Evolutionary conservation across 2,888 invertebrate genomes (phyloP).

Genomic region (Desoria tigrina): DNA sequence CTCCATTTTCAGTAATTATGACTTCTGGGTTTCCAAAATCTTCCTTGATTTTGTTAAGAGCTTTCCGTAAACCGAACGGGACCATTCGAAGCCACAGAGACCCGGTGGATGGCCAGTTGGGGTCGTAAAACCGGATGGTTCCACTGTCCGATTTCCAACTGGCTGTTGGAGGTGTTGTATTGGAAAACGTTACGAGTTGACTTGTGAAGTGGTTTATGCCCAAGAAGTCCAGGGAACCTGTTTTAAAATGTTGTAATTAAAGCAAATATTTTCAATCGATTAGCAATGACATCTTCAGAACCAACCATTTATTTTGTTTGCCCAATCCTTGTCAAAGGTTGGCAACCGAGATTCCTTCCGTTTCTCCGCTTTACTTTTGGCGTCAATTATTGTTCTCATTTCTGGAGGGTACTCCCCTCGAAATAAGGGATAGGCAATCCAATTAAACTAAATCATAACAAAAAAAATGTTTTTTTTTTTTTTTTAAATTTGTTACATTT

Average conservation of each 20-base stretch:
- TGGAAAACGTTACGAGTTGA: constrained; percentile 9
- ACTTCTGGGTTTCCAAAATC: constrained; percentile 16
- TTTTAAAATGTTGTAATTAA: constrained; percentile 9
- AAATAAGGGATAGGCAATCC: constrained; percentile 56
- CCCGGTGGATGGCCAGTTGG: constrained; percentile 14
- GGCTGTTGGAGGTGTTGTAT: background rate
- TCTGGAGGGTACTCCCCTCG: constrained; percentile 55
- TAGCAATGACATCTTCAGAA: background rate
- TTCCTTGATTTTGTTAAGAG: constrained; percentile 17
- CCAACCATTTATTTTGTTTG: background rate
- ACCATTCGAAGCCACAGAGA: constrained; percentile 7
- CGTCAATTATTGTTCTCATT: constrained; percentile 54
- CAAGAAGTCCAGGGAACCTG: constrained; percentile 19
- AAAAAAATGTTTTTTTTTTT: background rate
- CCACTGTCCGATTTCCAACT: constrained; percentile 18
- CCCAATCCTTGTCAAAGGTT: constrained; percentile 3
- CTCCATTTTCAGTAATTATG: constrained; percentile 21
- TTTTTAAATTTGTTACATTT: constrained; percentile 3
- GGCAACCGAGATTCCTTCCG: constrained; percentile 36
- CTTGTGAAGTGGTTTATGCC: constrained; percentile 23
- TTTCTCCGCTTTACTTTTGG: constrained; percentile 55
- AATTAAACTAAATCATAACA: constrained; percentile 56
- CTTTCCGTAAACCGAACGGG: constrained; percentile 13
- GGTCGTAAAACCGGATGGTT: constrained; percentile 15
- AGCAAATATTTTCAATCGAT: background rate